phyloP scores from a whole-genome alignment of 2,113 vertebrate species.

The Mormyrus iriodes region DNA sequence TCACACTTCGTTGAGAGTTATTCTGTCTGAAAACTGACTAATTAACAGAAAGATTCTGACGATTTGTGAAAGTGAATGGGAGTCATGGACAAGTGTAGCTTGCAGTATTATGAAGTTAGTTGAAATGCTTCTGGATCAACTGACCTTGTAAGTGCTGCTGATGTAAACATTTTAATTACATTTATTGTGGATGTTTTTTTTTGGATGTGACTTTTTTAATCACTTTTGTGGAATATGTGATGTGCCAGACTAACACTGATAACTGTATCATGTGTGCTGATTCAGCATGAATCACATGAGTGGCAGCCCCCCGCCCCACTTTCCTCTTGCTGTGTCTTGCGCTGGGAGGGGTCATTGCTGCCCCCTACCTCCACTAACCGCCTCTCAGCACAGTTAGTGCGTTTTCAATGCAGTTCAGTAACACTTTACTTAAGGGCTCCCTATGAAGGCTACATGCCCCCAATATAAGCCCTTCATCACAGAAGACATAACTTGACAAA shows the following conservation, averaged over 20 bases:
- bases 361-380: neutral
- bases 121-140: neutral
- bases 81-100: neutral
- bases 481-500: too few species aligned
- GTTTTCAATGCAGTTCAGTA: neutral
- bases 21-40: neutral
- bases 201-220: neutral
- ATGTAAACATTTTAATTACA: neutral
- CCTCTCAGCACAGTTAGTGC: neutral
- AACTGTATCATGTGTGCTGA: neutral
- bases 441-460: too few species aligned
- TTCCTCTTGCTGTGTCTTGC: neutral
- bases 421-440: too few species aligned
- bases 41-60: neutral
- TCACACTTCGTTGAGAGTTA: neutral
- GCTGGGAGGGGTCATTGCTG: neutral
- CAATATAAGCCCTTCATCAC: too few species aligned
- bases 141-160: neutral
- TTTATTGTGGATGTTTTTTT: neutral
- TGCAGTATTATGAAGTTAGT: neutral
- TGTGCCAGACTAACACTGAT: neutral
- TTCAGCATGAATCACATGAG: neutral
- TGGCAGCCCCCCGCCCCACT: neutral
- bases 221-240: neutral
- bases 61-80: neutral